Conservation (phyloP, 2,888 invertebrate species). For the Cerastis leucographa region DNA sequence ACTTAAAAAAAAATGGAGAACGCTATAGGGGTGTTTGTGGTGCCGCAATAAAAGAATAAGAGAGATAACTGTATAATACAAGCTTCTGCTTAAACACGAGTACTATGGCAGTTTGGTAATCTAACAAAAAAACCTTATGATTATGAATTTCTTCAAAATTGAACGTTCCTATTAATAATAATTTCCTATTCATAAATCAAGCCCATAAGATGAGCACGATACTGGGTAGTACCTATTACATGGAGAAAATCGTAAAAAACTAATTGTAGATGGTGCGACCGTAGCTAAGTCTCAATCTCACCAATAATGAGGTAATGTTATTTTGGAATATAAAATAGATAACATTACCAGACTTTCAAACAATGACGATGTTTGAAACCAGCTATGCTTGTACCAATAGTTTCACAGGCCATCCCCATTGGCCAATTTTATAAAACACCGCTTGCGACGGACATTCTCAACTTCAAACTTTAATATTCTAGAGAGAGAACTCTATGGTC, state of each 20-base stretch:
- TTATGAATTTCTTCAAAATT: background rate
- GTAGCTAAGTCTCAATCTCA: background rate
- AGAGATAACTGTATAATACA: too few species aligned
- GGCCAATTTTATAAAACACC: background rate
- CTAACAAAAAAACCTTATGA: background rate
- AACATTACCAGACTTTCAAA: background rate
- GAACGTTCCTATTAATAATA: too few species aligned
- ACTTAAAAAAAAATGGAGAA: slow-evolving; percentile 8
- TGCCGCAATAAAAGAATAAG: background rate
- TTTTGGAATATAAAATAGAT: background rate
- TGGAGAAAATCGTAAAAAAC: background rate
- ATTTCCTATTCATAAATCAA: background rate
- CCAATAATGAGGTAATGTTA: background rate
- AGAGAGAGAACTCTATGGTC: slow-evolving; percentile 12
- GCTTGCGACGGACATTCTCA: background rate
- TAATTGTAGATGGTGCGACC: background rate
- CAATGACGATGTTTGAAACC: too few species aligned
- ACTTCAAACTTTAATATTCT: background rate
- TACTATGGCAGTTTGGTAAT: background rate
- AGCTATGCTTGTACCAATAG: too few species aligned
- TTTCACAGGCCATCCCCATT: too few species aligned
- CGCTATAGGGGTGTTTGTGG: background rate
- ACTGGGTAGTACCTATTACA: background rate
- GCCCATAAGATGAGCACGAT: background rate
- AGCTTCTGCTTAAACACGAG: background rate